phyloP scores from a whole-genome alignment of 2,113 vertebrate genomes.

The Istiophorus platypterus region DNA sequence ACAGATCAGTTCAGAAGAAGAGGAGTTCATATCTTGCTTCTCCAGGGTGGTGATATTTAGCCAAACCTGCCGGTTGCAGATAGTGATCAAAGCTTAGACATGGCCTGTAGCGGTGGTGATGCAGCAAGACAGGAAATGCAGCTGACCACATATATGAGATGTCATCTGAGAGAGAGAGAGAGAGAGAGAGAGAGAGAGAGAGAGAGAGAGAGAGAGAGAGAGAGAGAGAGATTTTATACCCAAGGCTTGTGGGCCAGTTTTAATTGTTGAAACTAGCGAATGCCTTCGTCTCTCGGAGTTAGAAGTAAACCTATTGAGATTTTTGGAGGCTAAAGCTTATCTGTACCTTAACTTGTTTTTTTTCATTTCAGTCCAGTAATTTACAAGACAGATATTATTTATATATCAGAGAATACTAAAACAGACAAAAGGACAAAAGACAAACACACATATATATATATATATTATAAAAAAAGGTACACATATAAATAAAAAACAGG shows the following conservation, averaged over 20 bases:
- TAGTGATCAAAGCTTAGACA: slow-evolving; percentile 39
- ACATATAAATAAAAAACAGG: neutral
- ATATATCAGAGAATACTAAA: neutral
- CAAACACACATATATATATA: neutral
- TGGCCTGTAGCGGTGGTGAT: slow-evolving; percentile 20
- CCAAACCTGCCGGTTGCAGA: slow-evolving; percentile 34
- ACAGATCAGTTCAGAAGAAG: slow-evolving; percentile 11
- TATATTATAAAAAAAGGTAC: neutral
- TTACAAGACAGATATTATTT: neutral
- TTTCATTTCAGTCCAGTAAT: slow-evolving; percentile 16
- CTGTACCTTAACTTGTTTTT: neutral
- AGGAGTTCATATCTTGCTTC: slow-evolving; percentile 29
- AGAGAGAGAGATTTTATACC: neutral
- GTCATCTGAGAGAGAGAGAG: slow-evolving; percentile 1
- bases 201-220: neutral
- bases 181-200: neutral
- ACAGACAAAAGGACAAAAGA: neutral
- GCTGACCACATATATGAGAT: slow-evolving; percentile 37
- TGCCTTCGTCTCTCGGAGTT: neutral
- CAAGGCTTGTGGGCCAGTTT: neutral
- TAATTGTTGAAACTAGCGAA: slow-evolving; percentile 4
- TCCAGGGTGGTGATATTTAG: slow-evolving; percentile 35
- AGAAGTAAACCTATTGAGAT: neutral
- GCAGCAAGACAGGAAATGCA: slow-evolving; percentile 25
- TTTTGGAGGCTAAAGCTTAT: neutral